Percentiles rank a stretch among this genome's conserved stretches.
These are phyloP conservation scores for Vanessa tameamea DNA, from an alignment of 1,140 invertebrate species.

Conservation along the genomic window DNA sequence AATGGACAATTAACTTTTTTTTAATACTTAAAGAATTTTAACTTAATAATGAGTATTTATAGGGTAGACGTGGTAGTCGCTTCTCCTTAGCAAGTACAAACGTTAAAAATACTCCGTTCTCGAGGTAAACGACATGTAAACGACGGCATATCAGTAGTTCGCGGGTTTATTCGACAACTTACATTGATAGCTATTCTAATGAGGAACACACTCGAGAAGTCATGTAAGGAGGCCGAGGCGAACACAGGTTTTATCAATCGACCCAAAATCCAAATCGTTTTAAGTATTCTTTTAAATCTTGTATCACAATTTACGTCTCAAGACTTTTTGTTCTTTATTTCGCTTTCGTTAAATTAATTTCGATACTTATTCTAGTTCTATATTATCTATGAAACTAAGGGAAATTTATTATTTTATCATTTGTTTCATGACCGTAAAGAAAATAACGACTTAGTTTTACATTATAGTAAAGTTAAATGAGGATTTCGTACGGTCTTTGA, in stretches of 20 bases:
- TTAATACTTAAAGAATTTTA: constrained; percentile 62
- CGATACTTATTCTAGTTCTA: too few species aligned
- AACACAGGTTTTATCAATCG: constrained; percentile 45
- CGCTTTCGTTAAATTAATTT: too few species aligned
- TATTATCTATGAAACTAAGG: too few species aligned
- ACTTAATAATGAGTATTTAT: constrained; percentile 46
- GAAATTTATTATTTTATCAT: too few species aligned
- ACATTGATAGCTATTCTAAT: constrained; percentile 79
- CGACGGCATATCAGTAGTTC: constrained; percentile 61
- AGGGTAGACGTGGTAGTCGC: constrained; percentile 32
- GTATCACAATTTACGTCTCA: too few species aligned
- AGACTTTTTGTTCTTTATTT: too few species aligned
- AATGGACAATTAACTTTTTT: constrained; percentile 29
- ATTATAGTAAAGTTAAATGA: too few species aligned
- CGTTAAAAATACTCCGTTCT: constrained; percentile 41
- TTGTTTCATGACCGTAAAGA: too few species aligned
- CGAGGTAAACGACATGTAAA: constrained; percentile 78
- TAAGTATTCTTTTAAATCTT: constrained; percentile 13
- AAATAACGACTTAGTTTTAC: too few species aligned
- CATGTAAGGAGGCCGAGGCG: constrained; percentile 72
- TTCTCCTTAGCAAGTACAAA: constrained; percentile 59
- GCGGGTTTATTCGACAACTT: constrained; percentile 74
- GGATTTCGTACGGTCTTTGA: too few species aligned
- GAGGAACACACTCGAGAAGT: constrained; percentile 63
- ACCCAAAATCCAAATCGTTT: constrained; percentile 34